Conservation (phyloP, 2,888 invertebrate species). For the Pegoplata infirma region DNA sequence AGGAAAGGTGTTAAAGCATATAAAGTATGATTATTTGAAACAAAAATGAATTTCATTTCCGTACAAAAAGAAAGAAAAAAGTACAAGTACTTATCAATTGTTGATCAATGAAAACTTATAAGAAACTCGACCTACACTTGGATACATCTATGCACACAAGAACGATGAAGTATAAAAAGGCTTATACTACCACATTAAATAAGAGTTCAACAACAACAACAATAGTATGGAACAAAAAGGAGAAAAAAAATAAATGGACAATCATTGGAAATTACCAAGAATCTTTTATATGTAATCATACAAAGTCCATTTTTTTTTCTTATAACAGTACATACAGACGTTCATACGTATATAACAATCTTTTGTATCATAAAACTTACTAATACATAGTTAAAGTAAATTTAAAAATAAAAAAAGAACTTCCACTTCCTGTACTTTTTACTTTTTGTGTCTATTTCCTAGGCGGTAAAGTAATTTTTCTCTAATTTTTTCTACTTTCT, state of each 20-base stretch:
- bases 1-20: constrained; percentile 52
- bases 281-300: constrained; percentile 13
- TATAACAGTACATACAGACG: no score
- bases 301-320: constrained; percentile 11
- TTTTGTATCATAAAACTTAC: not conserved
- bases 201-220: constrained; percentile 14
- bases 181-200: no score
- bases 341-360: no score
- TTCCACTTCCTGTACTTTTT: constrained; percentile 14
- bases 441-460: not conserved
- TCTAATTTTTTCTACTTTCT: constrained; percentile 59
- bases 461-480: constrained; percentile 67
- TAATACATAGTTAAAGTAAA: not conserved
- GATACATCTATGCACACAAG: not conserved
- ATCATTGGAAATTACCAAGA: constrained; percentile 35
- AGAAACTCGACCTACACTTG: not conserved
- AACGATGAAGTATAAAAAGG: not conserved
- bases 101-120: constrained; percentile 37
- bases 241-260: constrained; percentile 25
- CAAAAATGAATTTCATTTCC: constrained; percentile 39
- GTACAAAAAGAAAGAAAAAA: not conserved
- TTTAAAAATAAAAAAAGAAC: constrained; percentile 14
- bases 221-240: not conserved
- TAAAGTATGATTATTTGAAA: constrained; percentile 50
- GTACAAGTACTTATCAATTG: constrained; percentile 40